Percentiles rank a stretch among this genome's conserved stretches.
Evolutionary conservation across 2,113 vertebrate species (phyloP).

Genomic region (Notechis scutatus): DNA sequence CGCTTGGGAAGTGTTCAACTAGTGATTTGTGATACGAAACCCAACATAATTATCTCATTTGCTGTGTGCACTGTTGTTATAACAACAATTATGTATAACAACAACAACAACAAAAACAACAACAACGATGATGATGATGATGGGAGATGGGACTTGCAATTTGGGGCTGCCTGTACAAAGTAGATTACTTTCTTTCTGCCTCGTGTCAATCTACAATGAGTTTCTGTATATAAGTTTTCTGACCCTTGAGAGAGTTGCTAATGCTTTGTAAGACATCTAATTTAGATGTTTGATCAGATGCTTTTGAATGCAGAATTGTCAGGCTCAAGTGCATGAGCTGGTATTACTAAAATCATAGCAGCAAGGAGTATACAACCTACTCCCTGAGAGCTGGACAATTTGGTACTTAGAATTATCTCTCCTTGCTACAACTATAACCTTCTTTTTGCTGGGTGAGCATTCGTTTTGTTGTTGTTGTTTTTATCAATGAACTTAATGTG

Average conservation of each 20-base stretch:
- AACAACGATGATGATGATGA: too few relatives aligned
- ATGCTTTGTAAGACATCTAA: background rate
- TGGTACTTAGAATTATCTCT: background rate
- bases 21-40: too few relatives aligned
- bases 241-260: background rate
- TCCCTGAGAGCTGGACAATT: background rate
- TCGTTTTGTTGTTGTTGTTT: background rate
- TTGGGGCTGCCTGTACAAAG: background rate
- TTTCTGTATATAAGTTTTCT: background rate
- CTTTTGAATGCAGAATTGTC: background rate
- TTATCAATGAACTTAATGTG: background rate
- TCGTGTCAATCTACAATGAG: background rate
- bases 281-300: background rate
- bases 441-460: background rate
- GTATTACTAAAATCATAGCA: background rate
- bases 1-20: too few relatives aligned
- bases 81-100: too few relatives aligned
- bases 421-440: background rate
- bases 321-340: background rate
- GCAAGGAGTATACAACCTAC: background rate
- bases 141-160: background rate
- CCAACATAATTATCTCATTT: too few relatives aligned
- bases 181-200: background rate
- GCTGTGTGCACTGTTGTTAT: too few relatives aligned
- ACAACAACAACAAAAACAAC: too few relatives aligned